phyloP scores from a whole-genome alignment of 2,113 vertebrate genomes.

The Callipepla squamata region DNA sequence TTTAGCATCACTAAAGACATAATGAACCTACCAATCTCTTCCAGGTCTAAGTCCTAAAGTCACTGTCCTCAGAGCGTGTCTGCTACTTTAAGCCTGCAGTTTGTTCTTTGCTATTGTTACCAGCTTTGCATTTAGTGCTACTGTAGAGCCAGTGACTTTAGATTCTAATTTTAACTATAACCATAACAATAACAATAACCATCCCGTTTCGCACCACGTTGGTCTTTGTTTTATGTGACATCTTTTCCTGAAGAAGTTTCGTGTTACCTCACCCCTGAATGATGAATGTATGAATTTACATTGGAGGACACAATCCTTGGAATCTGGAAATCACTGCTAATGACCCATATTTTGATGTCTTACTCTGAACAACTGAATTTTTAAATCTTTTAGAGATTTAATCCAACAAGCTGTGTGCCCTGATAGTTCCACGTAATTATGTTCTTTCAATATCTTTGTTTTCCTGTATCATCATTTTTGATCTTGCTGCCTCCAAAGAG shows the following conservation, averaged over 20 bases:
- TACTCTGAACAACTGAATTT: background rate
- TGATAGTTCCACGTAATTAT: background rate
- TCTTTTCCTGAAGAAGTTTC: background rate
- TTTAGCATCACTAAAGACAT: background rate
- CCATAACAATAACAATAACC: background rate
- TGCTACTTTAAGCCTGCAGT: background rate
- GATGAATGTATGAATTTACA: background rate
- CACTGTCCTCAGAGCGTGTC: background rate
- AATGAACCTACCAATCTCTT: background rate
- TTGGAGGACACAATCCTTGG: background rate
- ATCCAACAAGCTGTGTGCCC: background rate
- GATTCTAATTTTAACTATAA: background rate
- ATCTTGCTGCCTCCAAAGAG: background rate
- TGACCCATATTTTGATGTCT: background rate
- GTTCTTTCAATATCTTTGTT: background rate
- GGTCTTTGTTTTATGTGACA: background rate
- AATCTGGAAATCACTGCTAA: background rate
- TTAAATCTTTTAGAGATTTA: background rate
- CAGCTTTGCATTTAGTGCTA: background rate
- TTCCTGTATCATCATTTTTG: background rate
- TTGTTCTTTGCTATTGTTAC: background rate
- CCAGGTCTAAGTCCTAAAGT: background rate
- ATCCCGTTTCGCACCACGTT: background rate
- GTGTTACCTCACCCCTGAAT: background rate
- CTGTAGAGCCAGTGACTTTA: background rate